These are phyloP conservation scores for Nesogale talazaci DNA, from an alignment of 2,113 vertebrate genomes.

Conservation along the genomic window DNA sequence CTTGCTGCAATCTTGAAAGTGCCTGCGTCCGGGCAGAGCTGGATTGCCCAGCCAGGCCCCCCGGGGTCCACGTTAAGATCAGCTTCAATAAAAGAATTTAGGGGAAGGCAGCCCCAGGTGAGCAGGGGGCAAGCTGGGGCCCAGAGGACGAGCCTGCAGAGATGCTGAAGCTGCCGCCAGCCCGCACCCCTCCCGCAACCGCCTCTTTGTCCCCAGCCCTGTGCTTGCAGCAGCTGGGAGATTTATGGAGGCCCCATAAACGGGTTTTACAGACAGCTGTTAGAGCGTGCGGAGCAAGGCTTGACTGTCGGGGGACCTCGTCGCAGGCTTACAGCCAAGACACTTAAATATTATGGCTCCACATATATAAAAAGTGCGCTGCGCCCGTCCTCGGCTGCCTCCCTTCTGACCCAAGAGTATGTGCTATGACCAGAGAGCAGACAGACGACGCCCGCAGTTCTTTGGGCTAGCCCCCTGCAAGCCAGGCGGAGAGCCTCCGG, in stretches of 20 bases:
- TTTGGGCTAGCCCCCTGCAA: not conserved
- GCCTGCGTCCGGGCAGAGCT: conserved; percentile 60
- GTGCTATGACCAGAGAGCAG: conserved; percentile 31
- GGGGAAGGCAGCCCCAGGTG: conserved; percentile 74
- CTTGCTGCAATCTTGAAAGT: conserved; percentile 79
- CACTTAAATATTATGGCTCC: conserved; percentile 85
- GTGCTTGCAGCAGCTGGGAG: conserved; percentile 76
- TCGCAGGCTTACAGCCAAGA: conserved; percentile 83
- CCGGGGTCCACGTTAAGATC: conserved; percentile 47
- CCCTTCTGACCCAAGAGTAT: conserved; percentile 69
- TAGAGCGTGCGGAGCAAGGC: conserved; percentile 80
- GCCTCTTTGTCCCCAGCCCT: conserved; percentile 44
- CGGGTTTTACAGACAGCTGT: conserved; percentile 85
- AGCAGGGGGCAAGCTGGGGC: conserved; percentile 65
- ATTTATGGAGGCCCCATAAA: conserved; percentile 82
- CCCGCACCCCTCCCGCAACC: conserved; percentile 8
- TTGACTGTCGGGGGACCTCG: conserved; percentile 82
- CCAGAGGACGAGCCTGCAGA: conserved; percentile 59
- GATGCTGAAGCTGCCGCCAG: not conserved
- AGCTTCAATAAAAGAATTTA: conserved; percentile 76
- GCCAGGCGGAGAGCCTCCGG: not conserved
- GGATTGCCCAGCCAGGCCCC: conserved; percentile 60
- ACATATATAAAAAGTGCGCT: conserved; percentile 83
- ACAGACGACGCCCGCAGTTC: conserved; percentile 14
- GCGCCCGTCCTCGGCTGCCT: conserved; percentile 54